Conservation (phyloP, 2,113 vertebrate genomes). For the Crotophaga sulcirostris region DNA sequence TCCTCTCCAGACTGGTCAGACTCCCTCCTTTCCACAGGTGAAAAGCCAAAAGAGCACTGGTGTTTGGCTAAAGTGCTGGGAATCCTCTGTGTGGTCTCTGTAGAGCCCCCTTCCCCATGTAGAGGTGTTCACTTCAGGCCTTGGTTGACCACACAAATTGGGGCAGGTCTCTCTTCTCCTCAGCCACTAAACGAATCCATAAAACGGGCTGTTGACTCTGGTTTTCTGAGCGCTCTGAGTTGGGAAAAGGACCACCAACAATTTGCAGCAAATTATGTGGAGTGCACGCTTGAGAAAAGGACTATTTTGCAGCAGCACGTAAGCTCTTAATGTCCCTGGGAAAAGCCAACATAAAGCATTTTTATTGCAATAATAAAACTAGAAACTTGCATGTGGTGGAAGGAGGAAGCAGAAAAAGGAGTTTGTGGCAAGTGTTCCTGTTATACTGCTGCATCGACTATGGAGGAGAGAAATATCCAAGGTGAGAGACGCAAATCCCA, state of each 20-base stretch:
- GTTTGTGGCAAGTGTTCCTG: neutral
- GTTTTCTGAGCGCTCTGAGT: neutral
- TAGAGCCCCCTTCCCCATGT: neutral
- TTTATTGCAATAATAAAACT: slow-evolving; percentile 37
- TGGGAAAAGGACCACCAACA: neutral
- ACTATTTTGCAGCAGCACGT: neutral
- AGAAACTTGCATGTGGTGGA: neutral
- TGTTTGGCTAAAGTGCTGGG: neutral
- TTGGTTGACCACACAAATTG: neutral
- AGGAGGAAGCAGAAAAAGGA: neutral
- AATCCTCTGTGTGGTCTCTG: neutral
- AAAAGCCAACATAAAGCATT: slow-evolving; percentile 28
- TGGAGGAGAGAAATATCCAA: neutral
- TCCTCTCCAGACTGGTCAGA: neutral
- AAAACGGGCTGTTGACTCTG: neutral
- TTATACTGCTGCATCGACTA: neutral
- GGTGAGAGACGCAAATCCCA: neutral
- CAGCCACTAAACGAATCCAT: neutral
- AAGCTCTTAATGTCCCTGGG: neutral
- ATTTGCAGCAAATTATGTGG: neutral
- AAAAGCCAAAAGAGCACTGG: neutral
- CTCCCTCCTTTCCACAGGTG: neutral
- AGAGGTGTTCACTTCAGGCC: neutral
- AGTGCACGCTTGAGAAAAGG: neutral
- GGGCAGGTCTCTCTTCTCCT: neutral